A percentile compares a stretch with the other conserved stretches of the same genome.
Evolutionary conservation across 2,797 vertebrate genomes (phyloP).

Genomic region (Leptodon cayanensis): DNA sequence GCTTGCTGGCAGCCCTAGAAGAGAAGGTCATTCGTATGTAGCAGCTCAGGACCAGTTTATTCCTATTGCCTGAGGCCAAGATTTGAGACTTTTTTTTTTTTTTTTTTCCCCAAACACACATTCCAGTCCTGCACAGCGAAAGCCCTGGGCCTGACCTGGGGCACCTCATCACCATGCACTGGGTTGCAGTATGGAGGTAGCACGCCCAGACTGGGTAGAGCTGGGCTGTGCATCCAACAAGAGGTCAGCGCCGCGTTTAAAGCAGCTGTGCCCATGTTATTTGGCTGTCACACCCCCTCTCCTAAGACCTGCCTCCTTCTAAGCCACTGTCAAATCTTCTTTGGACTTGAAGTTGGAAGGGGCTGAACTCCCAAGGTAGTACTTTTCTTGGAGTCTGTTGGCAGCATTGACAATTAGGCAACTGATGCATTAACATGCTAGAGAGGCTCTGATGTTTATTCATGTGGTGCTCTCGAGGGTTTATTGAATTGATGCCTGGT

Average conservation of each 20-base stretch:
- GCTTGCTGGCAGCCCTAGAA: neutral
- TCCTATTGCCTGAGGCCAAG: neutral
- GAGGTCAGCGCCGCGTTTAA: neutral
- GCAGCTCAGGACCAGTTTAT: neutral
- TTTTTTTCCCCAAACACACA: neutral
- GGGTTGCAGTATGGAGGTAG: neutral
- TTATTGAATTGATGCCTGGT: constrained; percentile 38
- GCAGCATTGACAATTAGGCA: constrained; percentile 34
- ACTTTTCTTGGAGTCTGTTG: neutral
- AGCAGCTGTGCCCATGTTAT: neutral
- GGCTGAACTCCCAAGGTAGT: neutral
- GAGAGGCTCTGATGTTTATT: constrained; percentile 35
- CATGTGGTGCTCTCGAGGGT: constrained; percentile 16
- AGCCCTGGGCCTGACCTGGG: neutral
- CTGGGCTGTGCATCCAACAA: neutral
- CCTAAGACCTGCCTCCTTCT: neutral
- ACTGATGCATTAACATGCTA: constrained; percentile 19
- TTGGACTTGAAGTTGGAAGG: neutral
- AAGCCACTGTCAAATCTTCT: neutral
- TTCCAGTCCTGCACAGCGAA: neutral
- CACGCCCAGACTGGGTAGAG: rapidly evolving
- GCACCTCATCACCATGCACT: rapidly evolving
- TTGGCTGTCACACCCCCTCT: neutral
- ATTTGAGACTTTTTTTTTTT: neutral
- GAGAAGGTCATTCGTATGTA: neutral